A percentile compares a stretch with the other conserved stretches of the same genome.
Conservation (phyloP, 2,888 invertebrate species). For the Crematogaster levior region DNA sequence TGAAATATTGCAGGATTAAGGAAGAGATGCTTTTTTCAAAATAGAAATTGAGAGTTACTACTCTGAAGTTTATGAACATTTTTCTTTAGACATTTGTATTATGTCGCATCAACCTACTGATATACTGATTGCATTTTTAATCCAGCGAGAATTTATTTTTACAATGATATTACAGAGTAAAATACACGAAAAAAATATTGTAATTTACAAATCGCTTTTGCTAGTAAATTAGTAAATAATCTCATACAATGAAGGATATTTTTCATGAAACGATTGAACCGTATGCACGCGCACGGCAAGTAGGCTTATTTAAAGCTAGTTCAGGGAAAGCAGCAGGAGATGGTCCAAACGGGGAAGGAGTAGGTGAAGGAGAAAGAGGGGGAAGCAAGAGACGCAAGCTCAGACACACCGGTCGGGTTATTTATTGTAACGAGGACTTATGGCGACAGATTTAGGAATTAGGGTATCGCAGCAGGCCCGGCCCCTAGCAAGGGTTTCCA, state of each 20-base stretch:
- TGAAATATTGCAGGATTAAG: conserved; percentile 18
- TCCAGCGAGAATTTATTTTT: conserved; percentile 24
- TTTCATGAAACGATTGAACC: conserved; percentile 18
- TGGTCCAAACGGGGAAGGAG: conserved; percentile 42
- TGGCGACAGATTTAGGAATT: conserved; percentile 86
- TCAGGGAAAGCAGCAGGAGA: conserved; percentile 62
- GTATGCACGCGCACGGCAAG: conserved; percentile 35
- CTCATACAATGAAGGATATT: background rate
- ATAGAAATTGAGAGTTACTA: background rate
- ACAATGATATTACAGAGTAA: background rate
- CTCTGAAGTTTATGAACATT: background rate
- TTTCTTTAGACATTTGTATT: background rate
- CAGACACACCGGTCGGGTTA: conserved; percentile 80
- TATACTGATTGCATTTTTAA: background rate
- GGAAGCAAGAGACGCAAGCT: conserved; percentile 73
- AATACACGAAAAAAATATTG: background rate
- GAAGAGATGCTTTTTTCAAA: background rate
- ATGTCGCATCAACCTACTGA: background rate
- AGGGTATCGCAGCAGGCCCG: conserved; percentile 85
- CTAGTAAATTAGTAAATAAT: conserved; percentile 9
- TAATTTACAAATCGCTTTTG: background rate
- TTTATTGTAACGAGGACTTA: conserved; percentile 86
- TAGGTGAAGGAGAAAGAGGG: conserved; percentile 19
- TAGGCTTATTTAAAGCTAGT: conserved; percentile 68
- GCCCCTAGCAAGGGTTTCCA: conserved; percentile 82